A percentile compares a stretch with the other conserved stretches of the same genome.
These are phyloP conservation scores for Cheirogaleus medius DNA, from an alignment of 2,113 vertebrate species.

Conservation along the genomic window DNA sequence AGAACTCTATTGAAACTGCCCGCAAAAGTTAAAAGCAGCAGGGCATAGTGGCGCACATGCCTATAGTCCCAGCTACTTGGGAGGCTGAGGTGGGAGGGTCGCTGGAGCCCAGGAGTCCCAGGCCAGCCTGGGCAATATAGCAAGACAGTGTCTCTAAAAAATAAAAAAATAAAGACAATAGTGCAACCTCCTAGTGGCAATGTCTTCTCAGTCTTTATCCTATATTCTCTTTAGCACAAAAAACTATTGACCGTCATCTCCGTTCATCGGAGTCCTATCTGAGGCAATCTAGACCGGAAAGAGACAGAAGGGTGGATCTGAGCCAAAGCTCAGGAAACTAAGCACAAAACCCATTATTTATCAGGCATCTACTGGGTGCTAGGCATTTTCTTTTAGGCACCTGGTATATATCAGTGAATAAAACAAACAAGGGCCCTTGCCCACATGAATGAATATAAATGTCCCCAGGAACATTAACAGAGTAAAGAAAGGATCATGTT, in stretches of 20 bases:
- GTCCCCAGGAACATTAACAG: neutral
- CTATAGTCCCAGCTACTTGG: neutral
- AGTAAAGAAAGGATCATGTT: neutral
- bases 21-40: neutral
- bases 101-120: neutral
- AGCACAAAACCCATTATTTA: neutral
- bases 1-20: neutral
- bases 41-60: neutral
- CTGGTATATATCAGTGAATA: neutral
- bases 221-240: neutral
- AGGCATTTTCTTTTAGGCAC: slow-evolving; percentile 27
- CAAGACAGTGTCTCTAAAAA: neutral
- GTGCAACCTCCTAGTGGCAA: neutral
- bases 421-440: neutral
- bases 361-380: neutral
- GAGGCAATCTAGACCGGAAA: neutral
- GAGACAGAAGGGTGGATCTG: neutral
- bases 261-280: neutral
- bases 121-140: neutral
- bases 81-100: neutral
- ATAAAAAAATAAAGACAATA: neutral
- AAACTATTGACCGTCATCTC: neutral
- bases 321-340: slow-evolving; percentile 21
- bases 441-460: neutral
- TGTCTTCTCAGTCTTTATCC: neutral